These are phyloP conservation scores for Crotalus tigris DNA, from an alignment of 2,113 vertebrate genomes.

Conservation along the genomic window DNA sequence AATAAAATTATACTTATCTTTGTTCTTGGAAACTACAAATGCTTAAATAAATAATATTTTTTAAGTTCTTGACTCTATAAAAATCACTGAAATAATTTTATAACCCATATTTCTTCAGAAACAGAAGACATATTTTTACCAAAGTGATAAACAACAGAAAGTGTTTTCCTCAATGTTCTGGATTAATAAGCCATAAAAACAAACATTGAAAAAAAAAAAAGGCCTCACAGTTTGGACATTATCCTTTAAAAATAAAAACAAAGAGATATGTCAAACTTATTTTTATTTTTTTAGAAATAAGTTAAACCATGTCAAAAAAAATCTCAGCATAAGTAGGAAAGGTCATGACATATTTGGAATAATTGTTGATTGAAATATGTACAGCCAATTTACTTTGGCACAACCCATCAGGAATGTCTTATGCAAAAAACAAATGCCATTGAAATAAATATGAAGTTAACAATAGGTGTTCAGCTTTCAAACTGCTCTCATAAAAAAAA, in stretches of 20 bases:
- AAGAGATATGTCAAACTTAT: constrained; percentile 46
- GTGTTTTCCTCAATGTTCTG: constrained; percentile 49
- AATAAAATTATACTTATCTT: not conserved
- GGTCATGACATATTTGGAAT: constrained; percentile 14
- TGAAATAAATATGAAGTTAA: not conserved
- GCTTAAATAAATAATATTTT: constrained; percentile 39
- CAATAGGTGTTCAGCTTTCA: not conserved
- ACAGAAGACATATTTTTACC: constrained; percentile 49
- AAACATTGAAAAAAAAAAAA: constrained; percentile 56
- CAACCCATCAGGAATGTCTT: accelerated
- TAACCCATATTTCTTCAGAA: constrained; percentile 51
- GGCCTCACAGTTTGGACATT: constrained; percentile 43
- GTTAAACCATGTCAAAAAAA: constrained; percentile 33
- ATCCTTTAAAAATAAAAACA: constrained; percentile 48
- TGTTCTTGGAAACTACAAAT: constrained; percentile 7
- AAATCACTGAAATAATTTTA: constrained; percentile 53
- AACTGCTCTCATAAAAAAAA: not conserved
- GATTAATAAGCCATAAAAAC: constrained; percentile 57
- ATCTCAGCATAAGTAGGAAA: constrained; percentile 26
- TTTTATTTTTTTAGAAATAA: constrained; percentile 24
- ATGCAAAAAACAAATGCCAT: not conserved
- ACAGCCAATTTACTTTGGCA: constrained; percentile 38
- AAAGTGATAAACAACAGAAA: constrained; percentile 47
- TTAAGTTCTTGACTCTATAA: constrained; percentile 26
- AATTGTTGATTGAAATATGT: constrained; percentile 39